Percentiles rank a stretch among this genome's conserved stretches.
Evolutionary conservation across 2,888 invertebrate species (phyloP).

Genomic region (Heliconius hortense): DNA sequence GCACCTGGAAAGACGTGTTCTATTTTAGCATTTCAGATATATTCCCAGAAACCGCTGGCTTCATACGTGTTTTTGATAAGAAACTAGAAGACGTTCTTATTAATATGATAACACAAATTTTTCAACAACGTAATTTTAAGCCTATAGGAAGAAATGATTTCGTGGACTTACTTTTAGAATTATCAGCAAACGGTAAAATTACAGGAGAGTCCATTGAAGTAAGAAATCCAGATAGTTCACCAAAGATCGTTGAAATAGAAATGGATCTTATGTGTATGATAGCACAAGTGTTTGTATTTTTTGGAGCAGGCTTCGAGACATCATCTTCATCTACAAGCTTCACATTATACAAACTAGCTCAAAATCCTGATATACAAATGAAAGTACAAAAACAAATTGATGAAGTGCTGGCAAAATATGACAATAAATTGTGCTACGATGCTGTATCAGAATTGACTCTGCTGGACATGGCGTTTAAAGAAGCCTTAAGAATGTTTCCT

Average conservation of each 20-base stretch:
- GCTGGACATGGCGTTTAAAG: slow-evolving; percentile 59
- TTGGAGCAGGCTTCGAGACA: slow-evolving; percentile 74
- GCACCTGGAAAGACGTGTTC: slow-evolving; percentile 45
- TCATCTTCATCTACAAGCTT: slow-evolving; percentile 69
- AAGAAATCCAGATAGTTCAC: slow-evolving; percentile 53
- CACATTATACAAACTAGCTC: slow-evolving; percentile 64
- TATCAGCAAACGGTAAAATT: slow-evolving; percentile 57
- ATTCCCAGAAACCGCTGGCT: slow-evolving; percentile 51
- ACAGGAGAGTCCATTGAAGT: slow-evolving; percentile 61
- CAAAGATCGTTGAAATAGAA: slow-evolving; percentile 54
- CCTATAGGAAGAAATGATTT: slow-evolving; percentile 58
- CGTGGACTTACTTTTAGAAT: slow-evolving; percentile 53
- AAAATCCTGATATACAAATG: slow-evolving; percentile 62
- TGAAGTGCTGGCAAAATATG: slow-evolving; percentile 53
- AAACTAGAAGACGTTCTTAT: slow-evolving; percentile 45
- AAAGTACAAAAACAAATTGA: slow-evolving; percentile 66
- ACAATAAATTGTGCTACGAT: slow-evolving; percentile 61
- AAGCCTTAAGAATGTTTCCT: slow-evolving; percentile 61
- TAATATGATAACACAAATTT: slow-evolving; percentile 52
- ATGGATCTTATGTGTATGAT: slow-evolving; percentile 53
- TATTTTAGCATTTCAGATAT: slow-evolving; percentile 50
- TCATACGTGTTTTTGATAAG: slow-evolving; percentile 29
- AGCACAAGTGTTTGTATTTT: slow-evolving; percentile 65
- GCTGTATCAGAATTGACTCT: slow-evolving; percentile 58
- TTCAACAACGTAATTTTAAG: slow-evolving; percentile 56